Base-by-base conservation (phyloP, 2,797 vertebrate genomes). In the Monodelphis domestica region DNA sequence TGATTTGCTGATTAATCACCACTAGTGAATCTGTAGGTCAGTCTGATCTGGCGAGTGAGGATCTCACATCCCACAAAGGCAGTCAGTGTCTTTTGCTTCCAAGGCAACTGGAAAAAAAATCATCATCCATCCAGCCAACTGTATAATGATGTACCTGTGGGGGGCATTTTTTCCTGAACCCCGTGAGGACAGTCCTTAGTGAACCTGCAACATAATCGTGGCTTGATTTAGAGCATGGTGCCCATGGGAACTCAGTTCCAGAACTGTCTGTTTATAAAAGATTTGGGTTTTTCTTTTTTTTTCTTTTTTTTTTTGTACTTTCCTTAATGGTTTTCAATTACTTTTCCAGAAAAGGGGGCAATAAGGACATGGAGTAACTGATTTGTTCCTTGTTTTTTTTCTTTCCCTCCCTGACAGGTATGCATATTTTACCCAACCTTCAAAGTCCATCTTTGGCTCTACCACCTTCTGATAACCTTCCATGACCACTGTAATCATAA, bases 31-130 rank as follows among this genome's bases (percentile, higher is more conserved):
- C 38, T 21, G 24, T 3, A 51, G 96, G 95, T 96, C 94, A 95
- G 51, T 12, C 55, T 54, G 92, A 91, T 90, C 88, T 10, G 17
- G 84, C 70, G 88, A 93, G 63, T 91, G 63, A 90, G 52, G n/a
- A n/a, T 28, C 21, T 87, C 26, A 30, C 14, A 9, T 45, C 56
- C 57, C 26, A 53, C 33, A 93, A 56, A 88, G 17, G 91, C 45
- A 6, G 52, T 91, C 88, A 70, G 50, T 57, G 4, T 10, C 38
- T 94, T 88, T 33, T 93, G 96, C 94, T 97, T 95, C 94, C 91
- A 78, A 94, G 89, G 91, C 92, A 95, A 94, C 88, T 54, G 88
- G 93, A 0, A 38, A 95, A 54, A 17, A n/a, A 12, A 45, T 54
- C 29, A 30, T 93, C 88, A 87, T 78, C 89, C 14, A 9, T 89